A percentile compares a stretch with the other conserved stretches of the same genome.
Evolutionary conservation across 2,888 invertebrate species (phyloP).

Genomic region (Trichogramma evanescens): DNA sequence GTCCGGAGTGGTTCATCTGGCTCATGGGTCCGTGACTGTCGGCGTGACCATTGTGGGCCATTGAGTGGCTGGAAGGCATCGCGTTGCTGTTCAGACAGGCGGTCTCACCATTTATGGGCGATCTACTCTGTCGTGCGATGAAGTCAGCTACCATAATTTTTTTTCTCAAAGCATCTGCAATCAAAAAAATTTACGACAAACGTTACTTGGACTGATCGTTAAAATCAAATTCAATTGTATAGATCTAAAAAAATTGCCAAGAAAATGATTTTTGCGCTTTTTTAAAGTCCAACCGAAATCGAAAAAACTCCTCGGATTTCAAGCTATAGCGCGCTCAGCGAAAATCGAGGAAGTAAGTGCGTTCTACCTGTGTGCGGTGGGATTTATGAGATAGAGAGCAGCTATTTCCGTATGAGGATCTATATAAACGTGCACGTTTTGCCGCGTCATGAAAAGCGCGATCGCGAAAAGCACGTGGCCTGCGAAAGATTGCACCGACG

Average conservation of each 20-base stretch:
- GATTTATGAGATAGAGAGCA: not conserved
- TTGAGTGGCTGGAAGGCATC: constrained; percentile 44
- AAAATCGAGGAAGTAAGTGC: not conserved
- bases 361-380: not conserved
- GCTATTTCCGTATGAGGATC: not conserved
- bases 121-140: constrained; percentile 66
- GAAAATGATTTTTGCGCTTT: too few species aligned
- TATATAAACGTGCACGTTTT: constrained; percentile 6
- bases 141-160: constrained; percentile 81
- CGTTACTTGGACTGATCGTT: too few species aligned
- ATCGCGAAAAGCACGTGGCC: not conserved
- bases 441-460: constrained; percentile 5
- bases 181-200: not conserved
- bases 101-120: constrained; percentile 63
- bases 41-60: constrained; percentile 42
- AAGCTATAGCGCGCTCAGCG: not conserved
- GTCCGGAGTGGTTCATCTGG: constrained; percentile 34
- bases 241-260: too few species aligned
- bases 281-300: too few species aligned
- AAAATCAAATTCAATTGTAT: too few species aligned
- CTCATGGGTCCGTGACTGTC: constrained; percentile 27
- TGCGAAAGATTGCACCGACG: too few species aligned
- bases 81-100: constrained; percentile 53
- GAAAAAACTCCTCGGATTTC: too few species aligned
- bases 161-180: constrained; percentile 47